Evolutionary conservation across 2,888 invertebrate species (phyloP).

Genomic region (Oligia latruncula): DNA sequence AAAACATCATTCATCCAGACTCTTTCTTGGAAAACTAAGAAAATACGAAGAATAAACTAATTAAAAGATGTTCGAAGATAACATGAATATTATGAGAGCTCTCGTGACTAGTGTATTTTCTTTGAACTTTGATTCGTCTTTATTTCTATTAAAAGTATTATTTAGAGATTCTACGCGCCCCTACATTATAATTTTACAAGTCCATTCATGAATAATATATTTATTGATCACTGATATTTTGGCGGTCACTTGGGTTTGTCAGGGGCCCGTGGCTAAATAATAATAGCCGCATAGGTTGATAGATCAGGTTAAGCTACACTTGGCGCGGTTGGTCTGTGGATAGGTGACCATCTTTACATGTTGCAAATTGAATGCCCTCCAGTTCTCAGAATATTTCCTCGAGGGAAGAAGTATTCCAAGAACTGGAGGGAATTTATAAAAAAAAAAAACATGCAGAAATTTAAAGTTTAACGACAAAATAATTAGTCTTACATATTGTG

Average conservation of each 20-base stretch:
- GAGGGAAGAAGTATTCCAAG: not conserved
- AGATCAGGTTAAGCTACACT: no score
- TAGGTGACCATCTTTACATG: no score
- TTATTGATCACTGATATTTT: constrained; percentile 28
- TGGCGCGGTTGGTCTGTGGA: no score
- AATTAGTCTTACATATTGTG: not conserved
- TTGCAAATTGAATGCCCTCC: not conserved
- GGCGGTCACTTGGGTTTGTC: constrained; percentile 25
- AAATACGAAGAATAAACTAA: not conserved
- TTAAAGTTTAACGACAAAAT: not conserved
- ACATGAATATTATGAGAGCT: constrained; percentile 9
- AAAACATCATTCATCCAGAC: not conserved
- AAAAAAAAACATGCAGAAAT: not conserved
- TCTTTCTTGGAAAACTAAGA: not conserved
- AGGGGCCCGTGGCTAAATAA: no score
- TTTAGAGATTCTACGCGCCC: not conserved
- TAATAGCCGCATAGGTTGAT: no score
- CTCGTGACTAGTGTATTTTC: not conserved
- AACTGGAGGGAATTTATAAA: not conserved
- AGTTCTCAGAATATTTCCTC: not conserved
- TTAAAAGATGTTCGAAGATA: not conserved
- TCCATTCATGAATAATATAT: constrained; percentile 2
- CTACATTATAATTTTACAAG: constrained; percentile 4
- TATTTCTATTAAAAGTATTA: not conserved
- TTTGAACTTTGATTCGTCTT: not conserved